A percentile compares a stretch with the other conserved stretches of the same genome.
Evolutionary conservation across 1,140 invertebrate genomes (phyloP).

Genomic region (Drosophila simulans): DNA sequence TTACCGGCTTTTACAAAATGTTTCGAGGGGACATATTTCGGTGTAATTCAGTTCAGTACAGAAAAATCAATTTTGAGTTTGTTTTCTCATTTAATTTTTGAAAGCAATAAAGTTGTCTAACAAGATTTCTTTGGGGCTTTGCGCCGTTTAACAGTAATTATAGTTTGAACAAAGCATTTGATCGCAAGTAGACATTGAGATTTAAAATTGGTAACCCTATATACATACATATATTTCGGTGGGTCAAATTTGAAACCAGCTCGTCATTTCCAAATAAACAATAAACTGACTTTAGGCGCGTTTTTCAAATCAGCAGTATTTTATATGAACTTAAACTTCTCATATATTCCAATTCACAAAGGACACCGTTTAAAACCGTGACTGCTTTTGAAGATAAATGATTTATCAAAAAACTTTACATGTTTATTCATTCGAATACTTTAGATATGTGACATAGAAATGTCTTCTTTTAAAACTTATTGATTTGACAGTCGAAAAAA

Average conservation of each 20-base stretch:
- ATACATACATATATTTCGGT: slow-evolving; percentile 12
- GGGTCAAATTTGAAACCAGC: slow-evolving; percentile 45
- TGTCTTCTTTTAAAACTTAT: neutral
- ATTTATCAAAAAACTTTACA: too few species aligned
- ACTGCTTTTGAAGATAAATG: too few species aligned
- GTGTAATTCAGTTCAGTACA: neutral
- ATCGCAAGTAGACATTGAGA: slow-evolving; percentile 42
- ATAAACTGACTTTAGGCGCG: neutral
- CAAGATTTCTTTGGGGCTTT: slow-evolving; percentile 7
- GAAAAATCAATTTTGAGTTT: neutral
- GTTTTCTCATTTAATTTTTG: neutral
- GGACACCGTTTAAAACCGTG: too few species aligned
- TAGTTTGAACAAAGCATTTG: slow-evolving; percentile 44
- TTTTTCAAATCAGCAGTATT: too few species aligned
- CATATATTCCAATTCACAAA: too few species aligned
- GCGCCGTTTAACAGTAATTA: slow-evolving; percentile 29
- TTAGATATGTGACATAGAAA: too few species aligned
- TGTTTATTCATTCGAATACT: too few species aligned
- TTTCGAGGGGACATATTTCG: neutral
- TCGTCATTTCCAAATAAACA: slow-evolving; percentile 2
- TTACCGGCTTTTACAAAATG: slow-evolving; percentile 1
- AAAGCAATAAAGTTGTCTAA: neutral
- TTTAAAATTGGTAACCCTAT: slow-evolving; percentile 24
- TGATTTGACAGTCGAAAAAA: neutral
- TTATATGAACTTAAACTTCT: too few species aligned